A percentile compares a stretch with the other conserved stretches of the same genome.
These are phyloP conservation scores for Stegodyphus mimosarum DNA, from an alignment of 1,140 invertebrate species.

Conservation along the genomic window DNA sequence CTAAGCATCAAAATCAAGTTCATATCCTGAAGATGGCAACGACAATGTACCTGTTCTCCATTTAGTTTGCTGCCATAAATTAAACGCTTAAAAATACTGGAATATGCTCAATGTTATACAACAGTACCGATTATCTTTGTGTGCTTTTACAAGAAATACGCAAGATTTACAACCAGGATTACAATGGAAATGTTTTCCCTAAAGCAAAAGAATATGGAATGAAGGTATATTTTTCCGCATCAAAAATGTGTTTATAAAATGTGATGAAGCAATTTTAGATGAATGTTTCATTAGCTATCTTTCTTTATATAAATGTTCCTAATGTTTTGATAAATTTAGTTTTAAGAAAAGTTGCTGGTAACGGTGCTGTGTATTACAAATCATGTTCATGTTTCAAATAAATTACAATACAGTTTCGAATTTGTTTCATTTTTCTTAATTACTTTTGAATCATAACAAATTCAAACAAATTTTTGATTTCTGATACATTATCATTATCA, in stretches of 20 bases:
- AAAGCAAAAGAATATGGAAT: background rate
- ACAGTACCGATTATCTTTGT: background rate
- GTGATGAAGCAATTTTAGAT: background rate
- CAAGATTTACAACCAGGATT: background rate
- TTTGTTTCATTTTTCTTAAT: background rate
- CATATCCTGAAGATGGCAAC: background rate
- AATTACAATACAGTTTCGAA: conserved; percentile 29
- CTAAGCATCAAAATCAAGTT: background rate
- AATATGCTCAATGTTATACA: background rate
- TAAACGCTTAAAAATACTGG: background rate
- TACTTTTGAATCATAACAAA: no score
- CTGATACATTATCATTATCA: no score
- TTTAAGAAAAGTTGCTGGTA: conserved; percentile 32
- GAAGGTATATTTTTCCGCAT: background rate
- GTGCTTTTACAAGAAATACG: background rate
- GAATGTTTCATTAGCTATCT: background rate
- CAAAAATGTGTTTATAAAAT: background rate
- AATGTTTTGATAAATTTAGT: conserved; percentile 43
- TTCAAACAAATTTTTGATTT: no score
- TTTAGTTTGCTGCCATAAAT: background rate
- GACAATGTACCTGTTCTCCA: background rate
- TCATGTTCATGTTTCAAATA: conserved; percentile 52
- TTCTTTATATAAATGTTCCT: conserved; percentile 35
- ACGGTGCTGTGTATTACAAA: conserved; percentile 32
- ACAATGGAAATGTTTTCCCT: background rate